phyloP scores from a whole-genome alignment of 2,888 invertebrate genomes.

The Lasioglossum calceatum region DNA sequence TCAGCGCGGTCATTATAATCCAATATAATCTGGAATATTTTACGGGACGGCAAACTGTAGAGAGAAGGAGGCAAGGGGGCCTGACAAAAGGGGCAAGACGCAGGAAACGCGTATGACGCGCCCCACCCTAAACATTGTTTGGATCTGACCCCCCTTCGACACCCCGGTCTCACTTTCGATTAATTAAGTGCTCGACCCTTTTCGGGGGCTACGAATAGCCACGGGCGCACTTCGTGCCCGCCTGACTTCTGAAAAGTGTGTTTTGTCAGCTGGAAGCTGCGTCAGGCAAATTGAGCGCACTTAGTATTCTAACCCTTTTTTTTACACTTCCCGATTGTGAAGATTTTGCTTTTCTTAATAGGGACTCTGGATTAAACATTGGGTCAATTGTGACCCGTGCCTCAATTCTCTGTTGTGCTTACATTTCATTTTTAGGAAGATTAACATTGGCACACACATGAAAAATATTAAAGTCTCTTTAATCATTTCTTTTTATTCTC shows the following conservation, averaged over 20 bases:
- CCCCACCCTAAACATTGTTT: constrained; percentile 49
- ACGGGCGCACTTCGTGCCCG: constrained; percentile 52
- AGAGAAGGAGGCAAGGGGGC: background rate
- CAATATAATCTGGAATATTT: constrained; percentile 55
- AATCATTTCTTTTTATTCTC: background rate
- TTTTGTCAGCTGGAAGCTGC: constrained; percentile 43
- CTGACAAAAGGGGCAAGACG: background rate
- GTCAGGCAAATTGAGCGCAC: constrained; percentile 51
- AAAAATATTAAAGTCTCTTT: background rate
- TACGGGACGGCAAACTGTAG: background rate
- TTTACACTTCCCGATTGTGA: background rate
- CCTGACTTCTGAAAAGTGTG: constrained; percentile 57
- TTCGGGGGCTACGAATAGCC: constrained; percentile 51
- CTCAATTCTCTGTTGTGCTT: background rate
- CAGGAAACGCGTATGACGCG: constrained; percentile 21
- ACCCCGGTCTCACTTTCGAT: constrained; percentile 59
- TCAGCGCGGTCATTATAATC: constrained; percentile 57
- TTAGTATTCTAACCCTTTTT: constrained; percentile 26
- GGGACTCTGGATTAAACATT: background rate
- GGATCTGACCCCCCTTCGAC: constrained; percentile 39
- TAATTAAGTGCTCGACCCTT: constrained; percentile 67
- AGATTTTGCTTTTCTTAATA: background rate
- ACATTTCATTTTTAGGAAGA: background rate
- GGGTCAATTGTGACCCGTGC: background rate
- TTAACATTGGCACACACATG: background rate